Base-by-base conservation (phyloP, 1,140 invertebrate species). In the Nasonia giraulti region DNA sequence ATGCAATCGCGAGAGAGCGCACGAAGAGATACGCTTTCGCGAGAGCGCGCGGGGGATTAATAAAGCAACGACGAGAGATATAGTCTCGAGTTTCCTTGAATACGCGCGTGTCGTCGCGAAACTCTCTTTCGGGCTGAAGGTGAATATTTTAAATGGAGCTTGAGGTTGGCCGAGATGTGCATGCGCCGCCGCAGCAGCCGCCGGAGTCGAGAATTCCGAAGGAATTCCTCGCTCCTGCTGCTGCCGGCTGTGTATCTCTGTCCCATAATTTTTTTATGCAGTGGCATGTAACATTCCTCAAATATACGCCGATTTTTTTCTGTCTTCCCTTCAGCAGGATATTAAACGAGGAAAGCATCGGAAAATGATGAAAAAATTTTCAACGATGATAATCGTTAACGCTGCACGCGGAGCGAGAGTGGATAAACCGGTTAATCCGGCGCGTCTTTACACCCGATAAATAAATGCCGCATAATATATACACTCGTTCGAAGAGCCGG, bases 111-210 rank as follows among this genome's bases (percentile, higher is more conserved):
- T 62, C 55, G 20, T 62, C 55, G 55, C 17, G 55, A 62, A 62
- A 62, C 55, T 62, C 55, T 62, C 55, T 62, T 62, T 62, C 55
- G 17, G 55, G 55, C 55, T 27, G 27, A 62, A 62, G 55, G 17
- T 62, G 55, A 62, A 62, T 62, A 62, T 62, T 62, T 62, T 62
- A 62, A 62, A n/a, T n/a, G 55, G 55, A 62, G 55, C n/a, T 62
- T 62, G 55, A 62, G 55, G 55, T 62, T 62, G 55, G 20, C 55
- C 55, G 20, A 37, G 4, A 55, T 55, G 50, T n/a, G 55, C n/a
- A 62, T 62, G 55, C 20, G 20, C 55, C 5, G 55, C 20, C 20
- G 47, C 47, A 50, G 55, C 55, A n/a, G 20, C 20, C 0, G 55
- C 20, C 20, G 1, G 55, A 62, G 17, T 17, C 2, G 55, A 62